These are phyloP conservation scores for Cotesia chilonis DNA, from an alignment of 1,140 invertebrate genomes.

Conservation along the genomic window DNA sequence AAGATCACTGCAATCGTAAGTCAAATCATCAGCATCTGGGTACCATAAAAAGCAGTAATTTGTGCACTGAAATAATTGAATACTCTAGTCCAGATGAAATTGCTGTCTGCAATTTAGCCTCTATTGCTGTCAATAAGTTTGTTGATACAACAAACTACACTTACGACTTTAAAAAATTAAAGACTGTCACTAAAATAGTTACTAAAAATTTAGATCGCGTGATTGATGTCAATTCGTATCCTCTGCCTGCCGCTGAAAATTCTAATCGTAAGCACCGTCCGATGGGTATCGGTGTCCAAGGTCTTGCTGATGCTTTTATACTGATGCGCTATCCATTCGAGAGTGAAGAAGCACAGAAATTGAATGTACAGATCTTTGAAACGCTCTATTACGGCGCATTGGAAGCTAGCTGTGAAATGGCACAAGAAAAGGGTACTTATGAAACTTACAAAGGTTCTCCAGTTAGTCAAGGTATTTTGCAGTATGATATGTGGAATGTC, in stretches of 20 bases:
- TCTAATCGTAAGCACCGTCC: slow-evolving; percentile 95
- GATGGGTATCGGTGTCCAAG: slow-evolving; percentile 96
- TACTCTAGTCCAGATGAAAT: slow-evolving; percentile 93
- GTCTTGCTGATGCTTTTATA: slow-evolving; percentile 96
- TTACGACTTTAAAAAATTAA: slow-evolving; percentile 91
- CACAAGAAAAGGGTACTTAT: slow-evolving; percentile 86
- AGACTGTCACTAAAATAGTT: slow-evolving; percentile 87
- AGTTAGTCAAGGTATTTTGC: slow-evolving; percentile 94
- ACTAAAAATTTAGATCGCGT: slow-evolving; percentile 96
- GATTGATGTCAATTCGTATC: slow-evolving; percentile 97
- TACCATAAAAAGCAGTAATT: slow-evolving; percentile 97
- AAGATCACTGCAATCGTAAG: slow-evolving; percentile 97
- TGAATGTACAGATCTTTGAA: slow-evolving; percentile 98
- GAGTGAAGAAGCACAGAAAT: slow-evolving; percentile 80
- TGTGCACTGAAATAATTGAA: slow-evolving; percentile 98
- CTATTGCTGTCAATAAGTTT: slow-evolving; percentile 97
- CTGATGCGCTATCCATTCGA: slow-evolving; percentile 94
- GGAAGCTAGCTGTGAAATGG: slow-evolving; percentile 95
- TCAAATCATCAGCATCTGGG: slow-evolving; percentile 99
- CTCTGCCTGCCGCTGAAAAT: slow-evolving; percentile 85
- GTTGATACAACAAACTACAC: slow-evolving; percentile 77
- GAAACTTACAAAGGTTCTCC: slow-evolving; percentile 91
- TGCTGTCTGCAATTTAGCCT: slow-evolving; percentile 98
- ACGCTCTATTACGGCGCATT: slow-evolving; percentile 96
- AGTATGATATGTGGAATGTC: slow-evolving; percentile 98